phyloP scores from a whole-genome alignment of 2,113 vertebrate species.

The Ammodytes marinus region DNA sequence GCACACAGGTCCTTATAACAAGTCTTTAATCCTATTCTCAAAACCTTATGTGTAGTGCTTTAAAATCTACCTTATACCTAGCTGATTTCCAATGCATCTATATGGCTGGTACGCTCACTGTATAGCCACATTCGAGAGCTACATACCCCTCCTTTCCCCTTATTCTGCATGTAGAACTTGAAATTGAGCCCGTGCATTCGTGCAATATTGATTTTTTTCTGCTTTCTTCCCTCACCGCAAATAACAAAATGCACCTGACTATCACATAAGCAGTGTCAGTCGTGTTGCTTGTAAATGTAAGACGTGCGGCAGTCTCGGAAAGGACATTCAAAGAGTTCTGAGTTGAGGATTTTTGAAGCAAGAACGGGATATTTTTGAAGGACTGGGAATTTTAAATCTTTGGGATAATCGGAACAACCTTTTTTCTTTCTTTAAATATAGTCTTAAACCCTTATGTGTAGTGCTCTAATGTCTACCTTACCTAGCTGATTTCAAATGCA shows the following conservation, averaged over 20 bases:
- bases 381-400: background rate
- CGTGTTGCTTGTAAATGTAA: slow-evolving; percentile 61
- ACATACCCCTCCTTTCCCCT: slow-evolving; percentile 46
- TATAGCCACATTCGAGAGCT: slow-evolving; percentile 70
- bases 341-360: slow-evolving; percentile 23
- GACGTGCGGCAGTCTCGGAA: slow-evolving; percentile 23
- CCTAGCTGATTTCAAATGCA: too few species aligned
- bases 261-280: slow-evolving; percentile 45
- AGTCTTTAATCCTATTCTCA: background rate
- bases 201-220: slow-evolving; percentile 56
- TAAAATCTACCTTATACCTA: slow-evolving; percentile 29
- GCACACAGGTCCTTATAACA: background rate
- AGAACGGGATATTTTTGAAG: background rate
- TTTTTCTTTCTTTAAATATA: background rate
- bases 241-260: slow-evolving; percentile 45
- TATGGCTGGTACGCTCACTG: slow-evolving; percentile 68
- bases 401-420: background rate
- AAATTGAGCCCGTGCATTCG: slow-evolving; percentile 63
- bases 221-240: slow-evolving; percentile 32
- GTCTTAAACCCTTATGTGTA: background rate
- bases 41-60: background rate
- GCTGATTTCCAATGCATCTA: slow-evolving; percentile 40
- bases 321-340: slow-evolving; percentile 51
- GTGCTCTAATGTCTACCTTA: too few species aligned
- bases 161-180: slow-evolving; percentile 42